These are phyloP conservation scores for Armadillidium nasatum DNA, from an alignment of 1,140 invertebrate species.

Conservation along the genomic window DNA sequence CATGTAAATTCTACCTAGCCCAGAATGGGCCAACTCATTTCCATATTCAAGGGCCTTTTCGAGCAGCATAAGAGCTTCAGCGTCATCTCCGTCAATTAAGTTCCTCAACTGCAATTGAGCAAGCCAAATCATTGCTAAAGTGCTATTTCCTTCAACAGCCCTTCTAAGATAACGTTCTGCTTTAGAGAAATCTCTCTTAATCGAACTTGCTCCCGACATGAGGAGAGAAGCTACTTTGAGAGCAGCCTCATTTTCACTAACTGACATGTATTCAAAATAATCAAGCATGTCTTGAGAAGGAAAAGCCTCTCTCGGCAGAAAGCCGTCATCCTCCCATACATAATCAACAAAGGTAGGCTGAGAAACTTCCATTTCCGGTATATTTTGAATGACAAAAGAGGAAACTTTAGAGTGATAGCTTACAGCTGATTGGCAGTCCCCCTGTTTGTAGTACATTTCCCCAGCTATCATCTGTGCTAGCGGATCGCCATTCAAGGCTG, in stretches of 20 bases:
- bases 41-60: constrained; percentile 26
- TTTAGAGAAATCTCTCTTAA: constrained; percentile 1
- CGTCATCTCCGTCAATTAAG: not conserved
- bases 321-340: constrained; percentile 16
- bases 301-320: not conserved
- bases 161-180: constrained; percentile 21
- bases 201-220: not conserved
- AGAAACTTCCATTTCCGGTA: constrained; percentile 14
- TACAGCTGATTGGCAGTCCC: constrained; percentile 3
- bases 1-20: constrained; percentile 21
- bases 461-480: constrained; percentile 24
- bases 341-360: not conserved
- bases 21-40: constrained; percentile 22
- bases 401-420: constrained; percentile 9
- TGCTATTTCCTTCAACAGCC: constrained; percentile 11
- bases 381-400: not conserved
- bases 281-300: constrained; percentile 17
- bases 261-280: constrained; percentile 23
- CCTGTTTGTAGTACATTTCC: not conserved
- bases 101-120: constrained; percentile 20
- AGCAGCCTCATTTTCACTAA: constrained; percentile 18
- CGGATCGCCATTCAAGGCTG: constrained; percentile 21
- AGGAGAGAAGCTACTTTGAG: constrained; percentile 18
- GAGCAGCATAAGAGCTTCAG: constrained; percentile 3
- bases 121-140: constrained; percentile 22